phyloP scores from a whole-genome alignment of 2,113 vertebrate species.

The Origma solitaria region DNA sequence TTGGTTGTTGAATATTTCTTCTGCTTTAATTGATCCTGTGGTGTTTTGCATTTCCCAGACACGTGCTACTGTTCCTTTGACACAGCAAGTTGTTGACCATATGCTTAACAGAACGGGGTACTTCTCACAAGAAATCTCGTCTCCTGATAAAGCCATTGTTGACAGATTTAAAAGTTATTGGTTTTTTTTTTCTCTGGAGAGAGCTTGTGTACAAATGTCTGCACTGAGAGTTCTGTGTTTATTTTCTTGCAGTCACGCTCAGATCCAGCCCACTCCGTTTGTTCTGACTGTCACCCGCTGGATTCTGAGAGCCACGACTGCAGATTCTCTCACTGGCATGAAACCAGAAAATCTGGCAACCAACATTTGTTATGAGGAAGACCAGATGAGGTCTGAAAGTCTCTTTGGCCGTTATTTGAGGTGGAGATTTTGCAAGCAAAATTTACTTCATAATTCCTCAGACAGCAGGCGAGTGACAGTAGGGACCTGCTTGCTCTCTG shows the following conservation, averaged over 20 bases:
- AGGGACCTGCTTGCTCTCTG: not conserved
- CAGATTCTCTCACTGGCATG: not conserved
- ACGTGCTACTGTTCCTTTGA: not conserved
- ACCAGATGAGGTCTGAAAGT: not conserved
- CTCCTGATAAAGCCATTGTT: not conserved
- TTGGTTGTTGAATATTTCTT: not conserved
- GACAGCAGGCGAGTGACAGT: not conserved
- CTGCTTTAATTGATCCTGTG: not conserved
- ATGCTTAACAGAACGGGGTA: not conserved
- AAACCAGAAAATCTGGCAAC: not conserved
- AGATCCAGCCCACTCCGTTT: not conserved
- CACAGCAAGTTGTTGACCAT: constrained; percentile 22
- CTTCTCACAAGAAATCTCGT: not conserved
- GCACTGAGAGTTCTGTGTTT: not conserved
- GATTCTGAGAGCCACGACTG: not conserved
- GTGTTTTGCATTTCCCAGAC: not conserved
- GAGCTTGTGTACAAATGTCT: not conserved
- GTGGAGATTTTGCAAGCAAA: not conserved
- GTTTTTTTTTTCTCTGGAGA: not conserved
- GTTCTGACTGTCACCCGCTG: not conserved
- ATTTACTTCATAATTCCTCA: not conserved
- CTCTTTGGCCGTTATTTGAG: not conserved
- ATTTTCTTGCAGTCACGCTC: not conserved
- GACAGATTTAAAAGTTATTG: not conserved
- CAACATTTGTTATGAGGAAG: not conserved